phyloP scores from a whole-genome alignment of 1,140 invertebrate species.

The Drosophila grimshawi region DNA sequence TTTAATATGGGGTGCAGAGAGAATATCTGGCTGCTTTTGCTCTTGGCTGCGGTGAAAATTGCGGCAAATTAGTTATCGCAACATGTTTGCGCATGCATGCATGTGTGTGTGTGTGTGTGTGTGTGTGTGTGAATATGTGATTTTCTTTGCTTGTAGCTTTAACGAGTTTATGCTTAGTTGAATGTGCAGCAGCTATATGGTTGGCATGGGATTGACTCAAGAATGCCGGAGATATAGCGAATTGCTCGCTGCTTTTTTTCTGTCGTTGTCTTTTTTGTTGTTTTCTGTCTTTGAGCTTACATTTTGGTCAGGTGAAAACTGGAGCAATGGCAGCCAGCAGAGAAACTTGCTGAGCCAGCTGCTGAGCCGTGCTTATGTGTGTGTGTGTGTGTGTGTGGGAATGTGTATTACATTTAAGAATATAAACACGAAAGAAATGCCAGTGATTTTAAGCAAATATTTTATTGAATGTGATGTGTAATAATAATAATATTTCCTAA shows the following conservation, averaged over 20 bases:
- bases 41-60: conserved; percentile 67
- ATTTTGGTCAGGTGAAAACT: conserved; percentile 51
- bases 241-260: conserved; percentile 13
- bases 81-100: conserved; percentile 26
- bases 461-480: no score
- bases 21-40: conserved; percentile 45
- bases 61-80: conserved; percentile 70
- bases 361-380: neutral
- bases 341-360: conserved; percentile 18
- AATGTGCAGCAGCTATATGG: conserved; percentile 44
- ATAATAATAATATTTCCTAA: no score
- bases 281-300: neutral
- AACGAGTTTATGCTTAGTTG: conserved; percentile 62
- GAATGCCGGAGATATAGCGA: conserved; percentile 36
- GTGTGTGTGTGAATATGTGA: conserved; percentile 33
- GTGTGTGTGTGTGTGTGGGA: neutral
- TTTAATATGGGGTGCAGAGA: conserved; percentile 59
- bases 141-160: conserved; percentile 43
- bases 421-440: no score
- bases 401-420: neutral
- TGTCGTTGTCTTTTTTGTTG: neutral
- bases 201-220: conserved; percentile 26
- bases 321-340: conserved; percentile 13
- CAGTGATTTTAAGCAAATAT: no score
- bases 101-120: conserved; percentile 2